Conservation (phyloP, 2,888 invertebrate species). For the Polymixis flavicincta region DNA sequence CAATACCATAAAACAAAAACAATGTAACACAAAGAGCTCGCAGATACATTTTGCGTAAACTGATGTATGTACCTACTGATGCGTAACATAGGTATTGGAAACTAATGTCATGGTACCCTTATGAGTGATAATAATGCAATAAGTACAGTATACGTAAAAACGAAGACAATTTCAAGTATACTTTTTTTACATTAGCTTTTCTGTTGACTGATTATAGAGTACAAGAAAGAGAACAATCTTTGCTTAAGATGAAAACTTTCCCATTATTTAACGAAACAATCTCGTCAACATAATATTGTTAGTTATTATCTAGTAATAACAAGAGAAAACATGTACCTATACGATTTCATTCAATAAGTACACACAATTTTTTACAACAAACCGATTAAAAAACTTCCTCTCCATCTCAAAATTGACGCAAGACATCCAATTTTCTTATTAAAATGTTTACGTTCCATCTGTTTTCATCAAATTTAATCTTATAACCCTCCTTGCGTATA, state of each 20-base stretch:
- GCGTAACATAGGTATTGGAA: slow-evolving; percentile 27
- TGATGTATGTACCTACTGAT: slow-evolving; percentile 69
- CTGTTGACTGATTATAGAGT: too few species aligned
- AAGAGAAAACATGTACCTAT: neutral
- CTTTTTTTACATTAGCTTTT: neutral
- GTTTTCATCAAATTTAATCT: slow-evolving; percentile 72
- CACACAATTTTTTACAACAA: slow-evolving; percentile 1
- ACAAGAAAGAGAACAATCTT: neutral
- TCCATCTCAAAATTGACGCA: slow-evolving; percentile 35
- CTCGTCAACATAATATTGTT: neutral
- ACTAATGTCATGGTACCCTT: slow-evolving; percentile 18
- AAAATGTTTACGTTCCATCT: slow-evolving; percentile 70
- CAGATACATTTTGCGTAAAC: slow-evolving; percentile 76
- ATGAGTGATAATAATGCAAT: slow-evolving; percentile 31
- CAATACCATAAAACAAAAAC: slow-evolving; percentile 26
- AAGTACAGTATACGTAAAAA: slow-evolving; percentile 53
- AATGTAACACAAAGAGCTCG: slow-evolving; percentile 66
- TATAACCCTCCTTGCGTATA: slow-evolving; percentile 73
- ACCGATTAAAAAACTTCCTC: slow-evolving; percentile 31
- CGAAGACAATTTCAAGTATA: neutral
- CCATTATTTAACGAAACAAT: neutral
- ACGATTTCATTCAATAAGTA: neutral
- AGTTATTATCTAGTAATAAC: neutral
- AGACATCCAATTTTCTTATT: slow-evolving; percentile 58
- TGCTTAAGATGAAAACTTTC: neutral